Evolutionary conservation across 2,113 vertebrate species (phyloP).

Genomic region (Peromyscus polionotus): DNA sequence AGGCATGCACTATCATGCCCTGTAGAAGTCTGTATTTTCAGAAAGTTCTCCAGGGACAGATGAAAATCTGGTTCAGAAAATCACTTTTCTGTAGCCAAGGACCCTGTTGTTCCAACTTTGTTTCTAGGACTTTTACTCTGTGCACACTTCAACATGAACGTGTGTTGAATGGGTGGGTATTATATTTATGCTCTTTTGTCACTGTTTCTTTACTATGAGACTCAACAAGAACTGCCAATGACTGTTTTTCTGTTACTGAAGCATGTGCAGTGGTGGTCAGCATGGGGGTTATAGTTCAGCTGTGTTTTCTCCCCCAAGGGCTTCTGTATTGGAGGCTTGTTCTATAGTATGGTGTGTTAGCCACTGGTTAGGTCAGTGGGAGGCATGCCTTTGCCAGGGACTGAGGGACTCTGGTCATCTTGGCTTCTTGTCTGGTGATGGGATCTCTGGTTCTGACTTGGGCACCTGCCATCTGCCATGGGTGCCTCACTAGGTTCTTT

Average conservation of each 20-base stretch:
- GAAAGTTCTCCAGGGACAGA: neutral
- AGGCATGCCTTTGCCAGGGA: neutral
- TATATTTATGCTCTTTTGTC: neutral
- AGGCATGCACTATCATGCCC: neutral
- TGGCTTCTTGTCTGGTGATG: neutral
- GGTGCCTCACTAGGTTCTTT: neutral
- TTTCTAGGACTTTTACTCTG: neutral
- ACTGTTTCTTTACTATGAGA: neutral
- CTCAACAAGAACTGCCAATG: neutral
- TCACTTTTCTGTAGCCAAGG: neutral
- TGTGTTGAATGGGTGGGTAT: neutral
- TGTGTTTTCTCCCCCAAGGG: neutral
- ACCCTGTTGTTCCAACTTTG: neutral
- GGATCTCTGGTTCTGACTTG: neutral
- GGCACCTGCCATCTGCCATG: neutral
- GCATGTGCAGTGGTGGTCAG: neutral
- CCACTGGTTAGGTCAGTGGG: neutral
- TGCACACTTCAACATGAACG: neutral
- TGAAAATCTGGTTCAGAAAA: neutral
- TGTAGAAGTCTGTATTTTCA: neutral
- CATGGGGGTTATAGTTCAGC: neutral
- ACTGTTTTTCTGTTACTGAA: neutral
- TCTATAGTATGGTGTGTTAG: neutral
- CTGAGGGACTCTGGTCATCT: neutral
- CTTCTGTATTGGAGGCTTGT: neutral